Evolutionary conservation across 2,113 vertebrate species (phyloP).

Genomic region (Australoheros scitulus): DNA sequence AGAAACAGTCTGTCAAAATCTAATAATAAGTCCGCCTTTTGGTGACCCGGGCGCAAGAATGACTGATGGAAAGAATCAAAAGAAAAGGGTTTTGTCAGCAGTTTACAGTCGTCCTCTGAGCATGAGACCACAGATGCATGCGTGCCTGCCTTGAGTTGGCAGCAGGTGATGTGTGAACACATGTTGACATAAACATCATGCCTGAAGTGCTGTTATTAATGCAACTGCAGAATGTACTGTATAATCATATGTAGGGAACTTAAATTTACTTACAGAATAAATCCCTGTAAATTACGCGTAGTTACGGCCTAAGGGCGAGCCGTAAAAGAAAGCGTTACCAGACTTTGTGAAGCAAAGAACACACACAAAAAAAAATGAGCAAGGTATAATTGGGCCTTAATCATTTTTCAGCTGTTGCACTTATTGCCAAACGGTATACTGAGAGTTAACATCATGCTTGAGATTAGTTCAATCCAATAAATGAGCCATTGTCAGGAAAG

Average conservation of each 20-base stretch:
- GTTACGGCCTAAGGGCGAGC: no score
- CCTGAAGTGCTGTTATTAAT: conserved; percentile 19
- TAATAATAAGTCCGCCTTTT: no score
- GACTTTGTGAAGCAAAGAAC: background rate
- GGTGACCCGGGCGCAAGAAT: no score
- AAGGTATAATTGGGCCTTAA: background rate
- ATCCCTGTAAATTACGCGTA: no score
- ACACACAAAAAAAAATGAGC: background rate
- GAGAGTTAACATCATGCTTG: background rate
- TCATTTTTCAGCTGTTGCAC: background rate
- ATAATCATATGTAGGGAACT: background rate
- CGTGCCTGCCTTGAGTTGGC: background rate
- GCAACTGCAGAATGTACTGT: background rate
- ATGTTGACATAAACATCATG: conserved; percentile 11
- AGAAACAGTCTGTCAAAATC: no score
- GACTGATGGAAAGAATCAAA: background rate
- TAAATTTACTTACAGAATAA: no score
- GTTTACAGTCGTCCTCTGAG: background rate
- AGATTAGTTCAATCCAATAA: conserved; percentile 38
- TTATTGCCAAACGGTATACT: background rate
- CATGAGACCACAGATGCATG: background rate
- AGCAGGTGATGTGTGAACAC: conserved; percentile 20
- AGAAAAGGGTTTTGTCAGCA: background rate
- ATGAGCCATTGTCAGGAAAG: conserved; percentile 28
- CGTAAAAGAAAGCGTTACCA: no score